Base-by-base conservation (phyloP, 2,888 invertebrate species). In the Dasysyrphus tricinctus region DNA sequence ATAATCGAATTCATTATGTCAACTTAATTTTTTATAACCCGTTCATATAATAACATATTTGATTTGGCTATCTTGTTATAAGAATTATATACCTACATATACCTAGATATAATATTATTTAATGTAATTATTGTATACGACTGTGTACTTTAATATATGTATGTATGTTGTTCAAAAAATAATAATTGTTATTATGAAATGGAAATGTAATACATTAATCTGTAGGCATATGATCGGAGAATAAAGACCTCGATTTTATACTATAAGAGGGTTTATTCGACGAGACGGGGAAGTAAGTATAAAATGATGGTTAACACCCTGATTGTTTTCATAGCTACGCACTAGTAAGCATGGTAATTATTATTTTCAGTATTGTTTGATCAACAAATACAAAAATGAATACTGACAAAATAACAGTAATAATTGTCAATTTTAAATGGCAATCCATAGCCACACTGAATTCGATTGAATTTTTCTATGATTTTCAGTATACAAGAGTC, bases 1-100 rank as follows among this genome's bases (percentile, higher is more conserved):
- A 86, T 86, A 86, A 86, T 86, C 86, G 82, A 86, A 86, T 86
- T 86, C 82, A 86, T 86, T 86, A 82, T 86, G 82, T 79, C 86
- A 86, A 86, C 86, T 82, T 74, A 57, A 75, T 78, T 82, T 82
- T 77, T 77, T 73, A 19, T 49, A 65, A 70, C 54, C 49, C 70
- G 77, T 74, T 86, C 49, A 67, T 67, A 44, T n/a, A 81, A 81
- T 72, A 75, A 78, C 78, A 78, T 82, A 72, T 86, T 79, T 86
- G 86, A 86, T 86, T 82, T 82, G 78, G 56, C 54, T 75, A 49
- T 65, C 51, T 67, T 69, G 51, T 69, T 24, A n/a, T n/a, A n/a
- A 42, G 42, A 42, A 42, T 14, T 24, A 24, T 24, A n/a, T n/a
- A n/a, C n/a, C n/a, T n/a, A 24, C 24, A 65, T 78, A 65, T 42